Conservation (phyloP, 2,797 vertebrate species). For the Prionace glauca region DNA sequence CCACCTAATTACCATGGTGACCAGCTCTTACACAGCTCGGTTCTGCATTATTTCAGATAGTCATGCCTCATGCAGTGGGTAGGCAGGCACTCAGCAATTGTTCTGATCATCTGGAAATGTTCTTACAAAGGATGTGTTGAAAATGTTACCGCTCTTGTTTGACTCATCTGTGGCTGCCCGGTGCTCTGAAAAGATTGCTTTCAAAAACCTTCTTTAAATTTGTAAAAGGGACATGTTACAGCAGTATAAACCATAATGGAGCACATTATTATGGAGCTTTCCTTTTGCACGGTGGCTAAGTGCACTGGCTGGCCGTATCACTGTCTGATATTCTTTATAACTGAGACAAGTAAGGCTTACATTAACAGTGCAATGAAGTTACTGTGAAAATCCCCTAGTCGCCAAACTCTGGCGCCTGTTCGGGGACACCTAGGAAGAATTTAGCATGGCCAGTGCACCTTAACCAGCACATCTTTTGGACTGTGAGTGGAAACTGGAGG, state of each 20-base stretch:
- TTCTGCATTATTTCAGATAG: not conserved
- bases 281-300: too few species aligned
- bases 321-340: too few species aligned
- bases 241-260: not conserved
- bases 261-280: not conserved
- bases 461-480: too few species aligned
- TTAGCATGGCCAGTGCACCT: too few species aligned
- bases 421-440: too few species aligned
- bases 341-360: too few species aligned
- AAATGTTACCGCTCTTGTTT: not conserved
- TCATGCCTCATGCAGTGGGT: not conserved
- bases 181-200: not conserved
- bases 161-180: not conserved
- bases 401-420: too few species aligned
- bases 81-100: not conserved
- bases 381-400: too few species aligned
- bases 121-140: constrained; percentile 15
- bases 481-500: too few species aligned
- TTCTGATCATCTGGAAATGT: not conserved
- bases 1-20: constrained; percentile 4
- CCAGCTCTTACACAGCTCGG: too few species aligned
- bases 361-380: too few species aligned
- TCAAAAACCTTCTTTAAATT: not conserved
- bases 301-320: not conserved
- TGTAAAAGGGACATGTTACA: not conserved